Evolutionary conservation across 2,797 vertebrate species (phyloP).

Genomic region (Falco peregrinus): DNA sequence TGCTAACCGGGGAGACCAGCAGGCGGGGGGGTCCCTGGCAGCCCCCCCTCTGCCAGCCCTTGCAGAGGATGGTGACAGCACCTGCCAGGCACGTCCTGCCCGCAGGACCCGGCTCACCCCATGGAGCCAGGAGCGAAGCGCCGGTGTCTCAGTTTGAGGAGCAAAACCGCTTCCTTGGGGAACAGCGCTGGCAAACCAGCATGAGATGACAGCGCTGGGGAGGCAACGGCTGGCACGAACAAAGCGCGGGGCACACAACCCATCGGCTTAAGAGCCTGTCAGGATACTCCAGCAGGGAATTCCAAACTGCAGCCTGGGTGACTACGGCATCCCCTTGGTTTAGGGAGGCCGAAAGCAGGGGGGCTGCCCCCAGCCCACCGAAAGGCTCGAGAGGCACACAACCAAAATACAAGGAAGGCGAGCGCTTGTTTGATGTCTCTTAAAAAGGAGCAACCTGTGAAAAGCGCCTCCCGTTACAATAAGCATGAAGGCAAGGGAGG

Average conservation of each 20-base stretch:
- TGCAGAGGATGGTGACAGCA: background rate
- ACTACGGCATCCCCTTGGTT: background rate
- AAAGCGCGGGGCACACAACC: background rate
- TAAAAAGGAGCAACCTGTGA: background rate
- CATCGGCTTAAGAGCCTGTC: accelerated
- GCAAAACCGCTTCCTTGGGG: background rate
- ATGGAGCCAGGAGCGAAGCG: background rate
- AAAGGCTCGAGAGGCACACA: accelerated
- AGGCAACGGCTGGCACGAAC: background rate
- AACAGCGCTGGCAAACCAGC: background rate
- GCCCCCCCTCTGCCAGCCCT: background rate
- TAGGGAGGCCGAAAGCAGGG: background rate
- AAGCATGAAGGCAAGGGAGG: background rate
- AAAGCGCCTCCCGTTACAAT: background rate
- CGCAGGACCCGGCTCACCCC: background rate
- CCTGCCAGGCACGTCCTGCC: background rate
- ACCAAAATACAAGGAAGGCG: accelerated
- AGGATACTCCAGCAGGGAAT: background rate
- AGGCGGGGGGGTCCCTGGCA: background rate
- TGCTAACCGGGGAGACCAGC: background rate
- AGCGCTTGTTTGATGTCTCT: background rate
- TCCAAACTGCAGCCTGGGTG: accelerated
- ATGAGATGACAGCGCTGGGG: background rate
- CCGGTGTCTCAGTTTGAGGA: background rate
- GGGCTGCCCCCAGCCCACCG: background rate